phyloP scores from a whole-genome alignment of 2,888 invertebrate species.

The Drosophila engyochracea region DNA sequence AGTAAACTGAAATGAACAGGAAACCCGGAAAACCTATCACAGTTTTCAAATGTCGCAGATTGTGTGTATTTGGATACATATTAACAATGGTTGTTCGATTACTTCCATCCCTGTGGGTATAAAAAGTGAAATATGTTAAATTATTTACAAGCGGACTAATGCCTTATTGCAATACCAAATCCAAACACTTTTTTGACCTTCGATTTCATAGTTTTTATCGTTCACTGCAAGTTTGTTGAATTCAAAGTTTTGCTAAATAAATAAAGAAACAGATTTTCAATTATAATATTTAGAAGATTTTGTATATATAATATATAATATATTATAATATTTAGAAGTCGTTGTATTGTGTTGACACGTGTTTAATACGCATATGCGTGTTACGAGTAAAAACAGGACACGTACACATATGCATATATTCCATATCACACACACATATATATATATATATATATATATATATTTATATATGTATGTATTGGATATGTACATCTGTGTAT shows the following conservation, averaged over 20 bases:
- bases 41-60: conserved; percentile 11
- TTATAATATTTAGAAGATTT: neutral
- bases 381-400: neutral
- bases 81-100: neutral
- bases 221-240: neutral
- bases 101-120: neutral
- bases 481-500: conserved; percentile 1
- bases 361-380: too few relatives aligned
- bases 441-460: too few relatives aligned
- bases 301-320: neutral
- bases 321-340: neutral
- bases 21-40: conserved; percentile 11
- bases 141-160: neutral
- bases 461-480: neutral
- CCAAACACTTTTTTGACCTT: neutral
- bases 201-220: neutral
- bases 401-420: neutral
- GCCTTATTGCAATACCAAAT: neutral
- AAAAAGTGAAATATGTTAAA: neutral
- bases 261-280: neutral
- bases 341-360: neutral
- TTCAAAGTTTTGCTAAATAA: neutral
- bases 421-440: neutral
- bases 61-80: neutral
- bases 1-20: conserved; percentile 14